Base-by-base conservation (phyloP, 2,113 vertebrate genomes). In the Zosterops pallidus region DNA sequence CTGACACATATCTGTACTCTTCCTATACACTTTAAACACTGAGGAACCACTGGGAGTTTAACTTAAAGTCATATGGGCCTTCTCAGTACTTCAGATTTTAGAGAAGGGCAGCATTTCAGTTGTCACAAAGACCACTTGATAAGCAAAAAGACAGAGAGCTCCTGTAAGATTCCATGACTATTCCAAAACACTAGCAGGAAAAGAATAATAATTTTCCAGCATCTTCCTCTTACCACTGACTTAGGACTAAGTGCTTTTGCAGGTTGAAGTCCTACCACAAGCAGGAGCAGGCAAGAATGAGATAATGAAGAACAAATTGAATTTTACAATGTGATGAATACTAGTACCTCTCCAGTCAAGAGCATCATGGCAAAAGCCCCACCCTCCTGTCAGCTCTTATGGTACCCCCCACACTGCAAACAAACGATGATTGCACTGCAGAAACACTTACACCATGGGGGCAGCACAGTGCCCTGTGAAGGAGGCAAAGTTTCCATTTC, bases 361-460 rank as follows among this genome's bases (percentile, higher is more conserved):
- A 76, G n/a, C n/a, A 69, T 13, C 28, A 29, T 6, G 26, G 49
- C 26, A 77, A 81, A 71, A n/a, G n/a, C 14, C 57, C 13, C 35
- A 71, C 9, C 3, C 60, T 63, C 35, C 52, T 70, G 31, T 17
- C 31, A 87, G 70, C 19, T 69, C 10, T 65, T 53, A 33, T 1
- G 26, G 53, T 52, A 59, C 26, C 21, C 24, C 6, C 46, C 22
- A 23, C 25, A n/a, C 42, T n/a, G 39, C 42, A 78, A 65, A 47
- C 0, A 1, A 52, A 72, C 18, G 3, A 35, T 0, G 9, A 41
- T 4, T 28, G 2, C 5, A 63, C 24, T 7, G 33, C 42, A 84
- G 83, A 41, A 62, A 83, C 21, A 29, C 6, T 11, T 9, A 19
- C 0, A 4, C 21, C 41, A 14, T 3, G 15, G 28, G 37, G 33